These are phyloP conservation scores for Cheilosia urbana DNA, from an alignment of 2,888 invertebrate species.

Conservation along the genomic window DNA sequence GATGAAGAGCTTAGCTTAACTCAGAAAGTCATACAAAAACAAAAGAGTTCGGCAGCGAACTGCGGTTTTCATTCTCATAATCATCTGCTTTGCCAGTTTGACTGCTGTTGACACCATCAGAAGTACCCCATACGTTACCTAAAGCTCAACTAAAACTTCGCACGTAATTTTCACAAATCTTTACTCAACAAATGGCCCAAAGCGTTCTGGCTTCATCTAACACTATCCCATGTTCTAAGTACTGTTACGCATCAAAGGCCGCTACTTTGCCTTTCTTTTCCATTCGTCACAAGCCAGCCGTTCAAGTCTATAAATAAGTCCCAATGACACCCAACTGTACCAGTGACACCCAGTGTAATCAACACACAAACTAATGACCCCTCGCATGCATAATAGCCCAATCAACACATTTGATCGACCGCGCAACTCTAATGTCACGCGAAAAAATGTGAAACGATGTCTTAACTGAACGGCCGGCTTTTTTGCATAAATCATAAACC, in stretches of 20 bases:
- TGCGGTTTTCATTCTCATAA: background rate
- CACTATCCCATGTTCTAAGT: too few relatives aligned
- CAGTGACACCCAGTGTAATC: background rate
- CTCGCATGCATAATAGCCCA: conserved; percentile 10
- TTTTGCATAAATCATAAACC: conserved; percentile 52
- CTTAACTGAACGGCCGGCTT: conserved; percentile 39
- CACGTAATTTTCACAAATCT: too few relatives aligned
- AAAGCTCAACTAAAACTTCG: too few relatives aligned
- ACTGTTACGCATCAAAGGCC: too few relatives aligned
- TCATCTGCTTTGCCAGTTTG: too few relatives aligned
- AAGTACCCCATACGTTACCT: too few relatives aligned
- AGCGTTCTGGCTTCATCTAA: too few relatives aligned
- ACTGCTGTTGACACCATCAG: too few relatives aligned
- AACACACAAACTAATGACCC: conserved; percentile 13
- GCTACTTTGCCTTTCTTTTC: background rate
- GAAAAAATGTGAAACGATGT: conserved; percentile 30
- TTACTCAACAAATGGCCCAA: too few relatives aligned
- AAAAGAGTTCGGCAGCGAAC: background rate
- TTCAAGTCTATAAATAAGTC: background rate
- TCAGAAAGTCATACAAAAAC: background rate
- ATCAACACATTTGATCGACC: background rate
- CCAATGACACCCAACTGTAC: background rate
- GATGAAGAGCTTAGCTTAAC: too few relatives aligned
- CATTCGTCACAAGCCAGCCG: background rate
- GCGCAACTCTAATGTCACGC: conserved; percentile 11